These are phyloP conservation scores for Drosophila tripunctata DNA, from an alignment of 2,888 invertebrate species.

Conservation along the genomic window DNA sequence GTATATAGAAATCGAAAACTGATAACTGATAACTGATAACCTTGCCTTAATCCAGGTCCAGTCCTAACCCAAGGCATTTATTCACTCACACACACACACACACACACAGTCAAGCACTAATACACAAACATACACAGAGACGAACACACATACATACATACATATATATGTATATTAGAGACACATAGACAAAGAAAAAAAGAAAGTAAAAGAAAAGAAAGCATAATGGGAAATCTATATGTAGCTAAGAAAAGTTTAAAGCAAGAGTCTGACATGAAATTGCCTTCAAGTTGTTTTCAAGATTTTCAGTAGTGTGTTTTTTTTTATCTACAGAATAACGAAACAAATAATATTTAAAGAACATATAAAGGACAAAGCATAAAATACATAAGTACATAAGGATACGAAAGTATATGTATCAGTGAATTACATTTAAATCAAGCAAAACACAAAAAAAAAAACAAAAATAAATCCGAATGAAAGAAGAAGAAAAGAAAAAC, in stretches of 20 bases:
- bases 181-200: slow-evolving; percentile 5
- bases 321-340: slow-evolving; percentile 37
- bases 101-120: not conserved
- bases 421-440: slow-evolving; percentile 21
- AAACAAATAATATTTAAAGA: slow-evolving; percentile 32
- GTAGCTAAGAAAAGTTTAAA: slow-evolving; percentile 52
- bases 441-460: slow-evolving; percentile 13
- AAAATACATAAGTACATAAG: slow-evolving; percentile 32
- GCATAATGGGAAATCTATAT: slow-evolving; percentile 38
- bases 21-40: too few relatives aligned
- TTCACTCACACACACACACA: slow-evolving; percentile 16
- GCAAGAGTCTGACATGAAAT: slow-evolving; percentile 83
- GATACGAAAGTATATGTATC: slow-evolving; percentile 29
- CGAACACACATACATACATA: slow-evolving; percentile 2
- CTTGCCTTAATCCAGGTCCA: slow-evolving; percentile 6
- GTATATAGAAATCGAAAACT: not conserved
- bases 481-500: slow-evolving; percentile 16
- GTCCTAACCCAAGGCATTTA: slow-evolving; percentile 14
- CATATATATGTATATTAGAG: not conserved
- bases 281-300: slow-evolving; percentile 81
- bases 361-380: slow-evolving; percentile 44
- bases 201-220: slow-evolving; percentile 12
- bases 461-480: slow-evolving; percentile 21
- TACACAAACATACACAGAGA: slow-evolving; percentile 3
- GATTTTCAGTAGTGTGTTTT: slow-evolving; percentile 53